Evolutionary conservation across 2,113 vertebrate species (phyloP), one percentile per base, ranked within the genome.

Genomic region (Tychaedon coryphoeus): DNA sequence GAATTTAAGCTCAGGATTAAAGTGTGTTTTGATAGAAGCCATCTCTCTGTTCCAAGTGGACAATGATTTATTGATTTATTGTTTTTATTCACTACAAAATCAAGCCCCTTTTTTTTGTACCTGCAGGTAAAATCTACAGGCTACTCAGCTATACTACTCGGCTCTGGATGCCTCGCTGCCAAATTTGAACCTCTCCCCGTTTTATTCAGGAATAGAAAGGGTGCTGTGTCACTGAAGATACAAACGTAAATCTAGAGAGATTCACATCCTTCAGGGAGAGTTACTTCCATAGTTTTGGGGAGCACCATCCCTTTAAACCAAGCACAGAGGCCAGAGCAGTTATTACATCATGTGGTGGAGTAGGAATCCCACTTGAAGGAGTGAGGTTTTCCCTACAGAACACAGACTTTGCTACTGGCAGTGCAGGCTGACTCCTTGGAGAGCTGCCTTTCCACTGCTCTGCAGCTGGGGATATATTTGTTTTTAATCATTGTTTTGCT

Each of bases 181-280:
- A 54, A 56, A 7, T 73, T 80, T 13, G 2, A 10, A 6, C 18
- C 2, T 3, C 1, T n/a, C 40, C 14, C 5, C 3, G 8, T 65
- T 85, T 85, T 66, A 48, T 65, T 48, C 14, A 71, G 17, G 14
- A 73, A 43, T 0, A 62, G 33, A 54, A 40, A 4, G 8, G 42
- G 8, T 3, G 0, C 8, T 79, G 10, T 47, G 24, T 42, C 42
- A 51, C 5, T 79, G 45, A 77, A 29, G 45, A 13, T 11, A 23
- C 2, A 53, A 22, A 33, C 51, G 2, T 43, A 77, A 70, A 66
- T 34, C 43, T 36, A 45, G 26, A 28, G 20, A 62, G 34, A 34
- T 14, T 36, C 8, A 24, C 20, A 12, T 3, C 14, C 12, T 70
- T 83, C 26, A 60, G 47, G 31, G 10, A 26, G 1, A 57, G 17